These are phyloP conservation scores for Spheniscus mendiculus DNA, from an alignment of 2,113 vertebrate species.

Conservation along the genomic window DNA sequence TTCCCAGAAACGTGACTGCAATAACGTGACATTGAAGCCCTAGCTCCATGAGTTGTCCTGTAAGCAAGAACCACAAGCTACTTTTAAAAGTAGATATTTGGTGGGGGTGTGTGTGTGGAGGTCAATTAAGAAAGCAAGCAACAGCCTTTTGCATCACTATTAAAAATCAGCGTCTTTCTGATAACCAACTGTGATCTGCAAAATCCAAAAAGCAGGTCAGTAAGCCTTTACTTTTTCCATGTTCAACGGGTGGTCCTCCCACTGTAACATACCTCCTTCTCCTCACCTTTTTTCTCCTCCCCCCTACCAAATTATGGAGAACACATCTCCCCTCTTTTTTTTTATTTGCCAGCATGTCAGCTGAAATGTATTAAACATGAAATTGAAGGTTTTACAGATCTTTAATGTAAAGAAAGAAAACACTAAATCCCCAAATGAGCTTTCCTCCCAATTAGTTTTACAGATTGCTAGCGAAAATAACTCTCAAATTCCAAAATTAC, in stretches of 20 bases:
- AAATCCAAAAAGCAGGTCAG: neutral
- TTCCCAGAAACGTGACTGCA: neutral
- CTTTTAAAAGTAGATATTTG: neutral
- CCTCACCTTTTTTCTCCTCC: neutral
- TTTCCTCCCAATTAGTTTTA: no score
- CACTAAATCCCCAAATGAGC: neutral
- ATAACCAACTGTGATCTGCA: neutral
- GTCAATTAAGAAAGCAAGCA: neutral
- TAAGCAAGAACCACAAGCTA: neutral
- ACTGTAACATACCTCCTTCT: neutral
- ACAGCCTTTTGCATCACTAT: neutral
- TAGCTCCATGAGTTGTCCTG: neutral
- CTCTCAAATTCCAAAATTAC: neutral
- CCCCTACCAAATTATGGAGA: neutral
- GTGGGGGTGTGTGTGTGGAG: no score
- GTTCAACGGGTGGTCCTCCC: neutral
- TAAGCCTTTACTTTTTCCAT: neutral
- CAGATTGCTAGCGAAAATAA: no score
- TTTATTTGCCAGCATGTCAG: neutral
- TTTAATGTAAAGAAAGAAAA: neutral
- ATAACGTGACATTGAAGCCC: fast-evolving
- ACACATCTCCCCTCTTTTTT: neutral
- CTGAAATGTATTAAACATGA: neutral
- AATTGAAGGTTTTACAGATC: neutral
- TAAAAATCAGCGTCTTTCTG: neutral